Percentiles rank a stretch among this genome's conserved stretches.
Conservation (phyloP, 1,140 invertebrate species). For the Procambarus clarkii region DNA sequence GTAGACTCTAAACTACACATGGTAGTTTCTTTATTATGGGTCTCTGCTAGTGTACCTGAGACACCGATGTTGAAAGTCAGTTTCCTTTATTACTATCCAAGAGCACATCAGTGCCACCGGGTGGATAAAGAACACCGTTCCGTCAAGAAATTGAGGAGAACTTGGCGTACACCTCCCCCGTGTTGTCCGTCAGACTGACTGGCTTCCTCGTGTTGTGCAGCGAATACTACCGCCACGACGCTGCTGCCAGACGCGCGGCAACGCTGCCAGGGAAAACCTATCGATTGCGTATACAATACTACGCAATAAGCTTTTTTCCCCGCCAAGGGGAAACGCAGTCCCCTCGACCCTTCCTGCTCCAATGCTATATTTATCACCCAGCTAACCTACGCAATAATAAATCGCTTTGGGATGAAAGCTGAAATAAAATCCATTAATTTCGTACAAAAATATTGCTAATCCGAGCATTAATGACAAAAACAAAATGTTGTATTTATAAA, state of each 20-base stretch:
- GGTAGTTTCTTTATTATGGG: too few species aligned
- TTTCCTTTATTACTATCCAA: too few species aligned
- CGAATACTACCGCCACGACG: conserved; percentile 42
- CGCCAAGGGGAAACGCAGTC: background rate
- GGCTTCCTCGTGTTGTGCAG: conserved; percentile 53
- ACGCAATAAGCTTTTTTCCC: background rate
- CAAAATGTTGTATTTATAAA: too few species aligned
- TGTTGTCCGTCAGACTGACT: conserved; percentile 13
- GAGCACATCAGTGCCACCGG: too few species aligned
- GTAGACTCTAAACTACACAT: background rate
- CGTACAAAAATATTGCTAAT: too few species aligned
- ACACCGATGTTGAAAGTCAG: too few species aligned
- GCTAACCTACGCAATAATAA: background rate
- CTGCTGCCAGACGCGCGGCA: background rate
- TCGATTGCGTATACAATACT: conserved; percentile 52
- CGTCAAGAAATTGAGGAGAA: background rate
- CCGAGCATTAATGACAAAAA: too few species aligned
- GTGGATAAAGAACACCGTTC: background rate
- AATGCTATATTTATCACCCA: background rate
- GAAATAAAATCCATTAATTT: background rate
- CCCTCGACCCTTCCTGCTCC: background rate
- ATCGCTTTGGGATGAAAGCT: background rate
- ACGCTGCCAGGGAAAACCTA: conserved; percentile 35
- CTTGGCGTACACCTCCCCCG: background rate
- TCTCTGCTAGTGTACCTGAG: too few species aligned